Conservation (phyloP, 2,797 vertebrate species). For the Lepidocolaptes lacrymiger region DNA sequence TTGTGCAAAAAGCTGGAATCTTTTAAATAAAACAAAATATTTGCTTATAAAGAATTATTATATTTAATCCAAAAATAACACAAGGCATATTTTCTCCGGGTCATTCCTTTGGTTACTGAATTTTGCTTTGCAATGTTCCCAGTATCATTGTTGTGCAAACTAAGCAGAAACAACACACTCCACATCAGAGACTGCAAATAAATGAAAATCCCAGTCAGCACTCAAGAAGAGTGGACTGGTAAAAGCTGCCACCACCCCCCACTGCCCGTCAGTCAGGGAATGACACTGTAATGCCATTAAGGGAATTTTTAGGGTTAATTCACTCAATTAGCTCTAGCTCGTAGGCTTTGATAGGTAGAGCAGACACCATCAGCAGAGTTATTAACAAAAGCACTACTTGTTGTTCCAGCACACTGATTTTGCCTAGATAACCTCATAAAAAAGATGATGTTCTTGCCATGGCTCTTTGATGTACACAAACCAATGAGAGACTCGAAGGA, state of each 20-base stretch:
- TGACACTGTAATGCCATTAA: background rate
- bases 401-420: background rate
- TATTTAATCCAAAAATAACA: slow-evolving; percentile 61
- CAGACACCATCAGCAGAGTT: background rate
- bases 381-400: background rate
- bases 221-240: background rate
- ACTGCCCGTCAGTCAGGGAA: background rate
- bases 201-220: background rate
- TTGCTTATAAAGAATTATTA: slow-evolving; percentile 32
- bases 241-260: background rate
- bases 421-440: background rate
- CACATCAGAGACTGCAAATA: background rate
- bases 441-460: background rate
- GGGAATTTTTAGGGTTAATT: background rate
- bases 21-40: background rate
- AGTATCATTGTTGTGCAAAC: background rate
- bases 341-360: background rate
- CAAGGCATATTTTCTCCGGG: slow-evolving; percentile 4
- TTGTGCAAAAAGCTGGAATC: background rate
- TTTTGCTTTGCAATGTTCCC: slow-evolving; percentile 28
- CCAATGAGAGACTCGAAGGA: background rate
- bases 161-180: slow-evolving; percentile 48
- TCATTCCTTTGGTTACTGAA: slow-evolving; percentile 37
- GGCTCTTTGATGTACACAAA: background rate
- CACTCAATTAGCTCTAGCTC: background rate